Percentiles rank a stretch among this genome's conserved stretches.
Conservation (phyloP, 2,797 vertebrate species). For the Acestrorhynchus altus region DNA sequence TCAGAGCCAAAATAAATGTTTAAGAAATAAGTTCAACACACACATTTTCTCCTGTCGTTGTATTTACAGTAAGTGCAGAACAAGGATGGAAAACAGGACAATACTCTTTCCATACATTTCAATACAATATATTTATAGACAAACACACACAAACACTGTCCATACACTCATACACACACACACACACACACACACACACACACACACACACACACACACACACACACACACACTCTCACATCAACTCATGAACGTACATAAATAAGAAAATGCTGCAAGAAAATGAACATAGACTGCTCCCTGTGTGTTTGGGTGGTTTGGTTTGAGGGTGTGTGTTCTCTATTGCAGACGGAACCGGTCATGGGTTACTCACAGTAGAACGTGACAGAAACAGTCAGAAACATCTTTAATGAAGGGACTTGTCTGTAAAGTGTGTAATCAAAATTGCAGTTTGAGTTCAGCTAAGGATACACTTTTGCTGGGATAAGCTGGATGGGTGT, state of each 20-base stretch:
- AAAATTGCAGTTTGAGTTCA: background rate
- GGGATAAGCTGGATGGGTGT: background rate
- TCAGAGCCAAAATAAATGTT: background rate
- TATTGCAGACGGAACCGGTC: background rate
- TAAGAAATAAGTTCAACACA: background rate
- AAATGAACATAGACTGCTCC: background rate
- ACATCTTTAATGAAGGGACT: background rate
- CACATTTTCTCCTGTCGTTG: background rate
- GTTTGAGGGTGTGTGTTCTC: background rate
- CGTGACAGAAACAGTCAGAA: background rate
- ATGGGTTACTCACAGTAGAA: background rate
- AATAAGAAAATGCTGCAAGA: background rate
- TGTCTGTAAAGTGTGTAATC: background rate
- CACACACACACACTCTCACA: background rate
- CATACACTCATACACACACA: background rate
- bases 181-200: background rate
- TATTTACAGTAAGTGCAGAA: background rate
- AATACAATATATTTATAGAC: background rate
- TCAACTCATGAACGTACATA: background rate
- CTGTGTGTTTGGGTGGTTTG: background rate
- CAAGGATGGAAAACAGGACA: background rate
- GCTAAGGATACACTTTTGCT: background rate
- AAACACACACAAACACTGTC: background rate
- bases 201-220: no score
- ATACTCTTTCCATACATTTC: background rate